These are phyloP conservation scores for Drosophila incognita DNA, from an alignment of 2,888 invertebrate genomes.

Conservation along the genomic window DNA sequence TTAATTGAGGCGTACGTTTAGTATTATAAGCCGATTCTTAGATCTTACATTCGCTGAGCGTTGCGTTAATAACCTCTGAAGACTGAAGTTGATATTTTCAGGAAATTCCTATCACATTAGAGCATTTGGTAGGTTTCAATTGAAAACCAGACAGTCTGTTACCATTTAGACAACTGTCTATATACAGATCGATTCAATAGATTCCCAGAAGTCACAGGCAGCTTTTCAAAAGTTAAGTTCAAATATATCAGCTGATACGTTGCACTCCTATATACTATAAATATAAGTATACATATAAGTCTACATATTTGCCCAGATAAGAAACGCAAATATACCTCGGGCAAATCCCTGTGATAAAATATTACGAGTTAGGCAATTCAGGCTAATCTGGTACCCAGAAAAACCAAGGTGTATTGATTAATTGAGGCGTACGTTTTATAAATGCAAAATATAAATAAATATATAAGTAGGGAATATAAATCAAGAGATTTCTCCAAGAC, in stretches of 20 bases:
- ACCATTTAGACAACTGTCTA: neutral
- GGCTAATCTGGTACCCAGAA: neutral
- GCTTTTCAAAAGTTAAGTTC: neutral
- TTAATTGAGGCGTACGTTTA: neutral
- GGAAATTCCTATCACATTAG: neutral
- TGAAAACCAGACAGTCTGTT: neutral
- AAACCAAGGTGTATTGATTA: neutral
- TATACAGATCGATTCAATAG: conserved; percentile 3
- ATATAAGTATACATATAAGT: neutral
- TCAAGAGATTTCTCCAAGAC: neutral
- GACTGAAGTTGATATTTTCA: neutral
- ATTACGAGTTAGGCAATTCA: conserved; percentile 18
- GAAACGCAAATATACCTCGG: conserved; percentile 22
- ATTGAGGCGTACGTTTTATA: neutral
- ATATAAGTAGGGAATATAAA: neutral
- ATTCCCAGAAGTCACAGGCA: neutral
- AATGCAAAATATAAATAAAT: neutral
- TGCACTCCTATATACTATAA: neutral
- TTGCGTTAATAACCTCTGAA: neutral
- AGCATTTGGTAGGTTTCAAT: neutral
- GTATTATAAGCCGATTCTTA: neutral
- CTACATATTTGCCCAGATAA: conserved; percentile 31
- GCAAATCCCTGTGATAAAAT: conserved; percentile 45
- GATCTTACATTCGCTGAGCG: neutral
- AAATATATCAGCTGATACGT: neutral